Base-by-base conservation (phyloP, 1,140 invertebrate genomes). In the Ceratina australensis region DNA sequence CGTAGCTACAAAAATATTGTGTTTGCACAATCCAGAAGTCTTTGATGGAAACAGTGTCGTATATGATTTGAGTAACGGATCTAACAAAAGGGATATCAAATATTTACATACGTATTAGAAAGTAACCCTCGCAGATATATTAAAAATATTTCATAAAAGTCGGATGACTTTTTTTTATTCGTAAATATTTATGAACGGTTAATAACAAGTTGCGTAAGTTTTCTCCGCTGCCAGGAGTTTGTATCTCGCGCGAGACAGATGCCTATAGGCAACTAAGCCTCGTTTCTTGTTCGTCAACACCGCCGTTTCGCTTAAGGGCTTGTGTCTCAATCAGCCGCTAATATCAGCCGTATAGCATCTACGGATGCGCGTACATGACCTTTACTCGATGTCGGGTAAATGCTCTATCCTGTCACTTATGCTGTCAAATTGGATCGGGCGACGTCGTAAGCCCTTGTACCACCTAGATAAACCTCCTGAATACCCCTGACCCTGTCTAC, bases 351-450 rank as follows among this genome's bases (percentile, higher is more conserved):
- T 18, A 74, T 28, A 54, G 28, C 63, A 49, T 74, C 68, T 61
- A 72, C 22, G 15, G 60, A 59, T 57, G 50, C 26, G 68, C 68
- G 69, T 67, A 65, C 52, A 57, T 71, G 77, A 56, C 33, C 69
- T 24, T n/a, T 63, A 26, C 33, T 75, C 65, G 74, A 83, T 83
- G 64, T 77, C 81, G 68, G 65, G 78, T 64, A 77, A 80, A 75
- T 72, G 56, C 65, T 60, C 74, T 61, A 57, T 79, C 65, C 80
- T 78, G 71, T 83, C 75, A 79, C 60, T 83, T 82, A 61, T 63
- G 67, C 71, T 79, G 67, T 66, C 71, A 79, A 82, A 82, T 71
- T 72, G 77, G 81, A 82, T 83, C 66, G 60, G 20, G 72, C 66
- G 54, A 72, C 68, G 72, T 60, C 49, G 49, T 83, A 82, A 82